A percentile compares a stretch with the other conserved stretches of the same genome.
phyloP scores from a whole-genome alignment of 2,797 vertebrate genomes.

The Peromyscus nudipes region DNA sequence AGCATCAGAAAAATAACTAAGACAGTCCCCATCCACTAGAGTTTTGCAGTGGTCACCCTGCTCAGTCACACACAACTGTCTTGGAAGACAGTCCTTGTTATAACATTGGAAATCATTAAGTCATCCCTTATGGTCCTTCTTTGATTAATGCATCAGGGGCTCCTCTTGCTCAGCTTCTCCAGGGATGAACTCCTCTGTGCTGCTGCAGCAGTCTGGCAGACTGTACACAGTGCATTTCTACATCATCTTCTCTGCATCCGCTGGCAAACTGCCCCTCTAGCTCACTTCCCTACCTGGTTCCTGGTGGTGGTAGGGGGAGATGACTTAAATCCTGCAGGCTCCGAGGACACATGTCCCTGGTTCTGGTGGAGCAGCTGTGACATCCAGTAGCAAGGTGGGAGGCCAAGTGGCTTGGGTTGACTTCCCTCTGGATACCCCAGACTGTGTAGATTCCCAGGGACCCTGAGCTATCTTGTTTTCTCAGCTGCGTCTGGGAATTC shows the following conservation, averaged over 20 bases:
- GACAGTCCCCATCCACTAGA: background rate
- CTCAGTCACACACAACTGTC: background rate
- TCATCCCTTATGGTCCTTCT: too few species aligned
- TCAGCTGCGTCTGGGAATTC: background rate
- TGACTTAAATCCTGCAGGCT: background rate
- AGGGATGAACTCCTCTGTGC: background rate
- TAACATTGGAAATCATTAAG: background rate
- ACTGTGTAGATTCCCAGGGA: rapidly evolving
- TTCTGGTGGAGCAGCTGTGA: background rate
- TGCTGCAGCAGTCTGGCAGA: background rate
- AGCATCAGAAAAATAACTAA: background rate
- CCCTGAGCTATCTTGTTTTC: background rate
- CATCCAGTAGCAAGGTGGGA: background rate
- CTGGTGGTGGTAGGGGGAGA: background rate
- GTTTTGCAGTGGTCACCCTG: background rate
- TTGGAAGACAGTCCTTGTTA: background rate
- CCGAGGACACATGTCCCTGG: rapidly evolving
- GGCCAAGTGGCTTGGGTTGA: background rate
- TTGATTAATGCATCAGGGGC: background rate
- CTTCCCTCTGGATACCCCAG: too few species aligned
- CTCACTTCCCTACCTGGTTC: background rate
- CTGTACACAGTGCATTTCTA: too few species aligned
- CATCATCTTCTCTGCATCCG: background rate
- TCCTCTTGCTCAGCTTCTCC: background rate
- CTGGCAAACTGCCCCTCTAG: background rate